Evolutionary conservation across 1,140 invertebrate genomes (phyloP).

Genomic region (Aricia agestis): DNA sequence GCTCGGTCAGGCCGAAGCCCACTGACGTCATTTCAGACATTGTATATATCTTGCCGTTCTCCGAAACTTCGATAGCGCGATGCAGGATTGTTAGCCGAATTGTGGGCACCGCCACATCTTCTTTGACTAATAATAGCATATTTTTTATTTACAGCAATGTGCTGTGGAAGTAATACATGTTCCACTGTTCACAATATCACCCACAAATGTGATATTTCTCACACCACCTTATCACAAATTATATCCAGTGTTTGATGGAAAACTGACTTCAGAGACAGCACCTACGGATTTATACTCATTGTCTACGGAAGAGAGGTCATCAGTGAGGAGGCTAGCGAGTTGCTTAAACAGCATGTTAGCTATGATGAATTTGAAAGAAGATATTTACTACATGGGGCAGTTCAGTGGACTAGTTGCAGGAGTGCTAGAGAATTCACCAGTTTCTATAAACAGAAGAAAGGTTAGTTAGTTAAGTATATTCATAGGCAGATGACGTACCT

Average conservation of each 20-base stretch:
- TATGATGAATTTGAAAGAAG: slow-evolving; percentile 79
- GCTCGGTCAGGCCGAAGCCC: too few species aligned
- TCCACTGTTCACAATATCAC: slow-evolving; percentile 78
- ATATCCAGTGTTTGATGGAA: slow-evolving; percentile 77
- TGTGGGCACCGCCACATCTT: too few species aligned
- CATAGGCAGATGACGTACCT: too few species aligned
- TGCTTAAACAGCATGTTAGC: slow-evolving; percentile 78
- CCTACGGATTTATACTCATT: slow-evolving; percentile 68
- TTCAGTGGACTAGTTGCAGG: slow-evolving; percentile 80
- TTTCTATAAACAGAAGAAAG: slow-evolving; percentile 75
- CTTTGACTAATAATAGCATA: too few species aligned
- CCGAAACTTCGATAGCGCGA: too few species aligned
- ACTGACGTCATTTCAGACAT: too few species aligned
- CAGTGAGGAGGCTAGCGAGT: slow-evolving; percentile 70
- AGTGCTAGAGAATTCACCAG: slow-evolving; percentile 77
- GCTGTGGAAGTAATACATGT: slow-evolving; percentile 79
- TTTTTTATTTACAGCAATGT: slow-evolving; percentile 67
- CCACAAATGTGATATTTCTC: slow-evolving; percentile 79
- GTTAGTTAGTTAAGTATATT: slow-evolving; percentile 48
- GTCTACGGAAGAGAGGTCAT: slow-evolving; percentile 48
- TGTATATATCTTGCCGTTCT: too few species aligned
- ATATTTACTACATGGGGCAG: slow-evolving; percentile 80
- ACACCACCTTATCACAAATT: slow-evolving; percentile 79
- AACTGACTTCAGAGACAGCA: slow-evolving; percentile 58
- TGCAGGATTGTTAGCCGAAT: too few species aligned